These are phyloP conservation scores for Lasioglossum lativentre DNA, from an alignment of 2,888 invertebrate species.

Conservation along the genomic window DNA sequence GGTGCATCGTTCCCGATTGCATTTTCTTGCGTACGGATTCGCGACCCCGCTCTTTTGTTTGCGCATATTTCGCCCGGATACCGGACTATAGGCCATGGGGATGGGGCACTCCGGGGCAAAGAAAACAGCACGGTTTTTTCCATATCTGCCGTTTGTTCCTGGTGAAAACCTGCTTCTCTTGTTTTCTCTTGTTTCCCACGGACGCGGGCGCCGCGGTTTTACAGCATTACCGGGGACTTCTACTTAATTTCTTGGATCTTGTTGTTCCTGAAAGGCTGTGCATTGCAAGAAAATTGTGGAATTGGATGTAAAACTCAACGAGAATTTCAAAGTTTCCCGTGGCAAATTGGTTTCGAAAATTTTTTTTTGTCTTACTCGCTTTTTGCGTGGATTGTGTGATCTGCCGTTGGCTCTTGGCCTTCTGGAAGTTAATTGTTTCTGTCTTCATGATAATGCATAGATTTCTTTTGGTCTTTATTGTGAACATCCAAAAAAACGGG, in stretches of 20 bases:
- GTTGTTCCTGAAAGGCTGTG: not conserved
- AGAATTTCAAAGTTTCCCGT: not conserved
- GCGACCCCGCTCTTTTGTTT: not conserved
- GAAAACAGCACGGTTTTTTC: not conserved
- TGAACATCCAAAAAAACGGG: not conserved
- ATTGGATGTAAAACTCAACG: not conserved
- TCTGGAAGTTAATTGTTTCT: not conserved
- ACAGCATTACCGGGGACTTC: not conserved
- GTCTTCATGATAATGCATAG: not conserved
- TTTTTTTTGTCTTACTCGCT: not conserved
- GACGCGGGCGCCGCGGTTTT: not conserved
- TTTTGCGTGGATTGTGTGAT: not conserved
- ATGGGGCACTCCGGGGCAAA: not conserved
- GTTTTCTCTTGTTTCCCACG: not conserved
- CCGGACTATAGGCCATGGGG: not conserved
- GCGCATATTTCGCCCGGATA: conserved; percentile 1
- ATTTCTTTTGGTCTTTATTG: not conserved
- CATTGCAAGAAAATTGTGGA: not conserved
- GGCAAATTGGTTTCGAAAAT: not conserved
- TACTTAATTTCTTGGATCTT: not conserved
- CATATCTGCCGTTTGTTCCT: not conserved
- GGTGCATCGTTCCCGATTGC: conserved; percentile 34
- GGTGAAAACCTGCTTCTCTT: not conserved
- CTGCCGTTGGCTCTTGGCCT: not conserved
- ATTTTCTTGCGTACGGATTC: conserved; percentile 26